These are phyloP conservation scores for Muscicapa adusta DNA, from an alignment of 2,113 vertebrate genomes.

Conservation along the genomic window DNA sequence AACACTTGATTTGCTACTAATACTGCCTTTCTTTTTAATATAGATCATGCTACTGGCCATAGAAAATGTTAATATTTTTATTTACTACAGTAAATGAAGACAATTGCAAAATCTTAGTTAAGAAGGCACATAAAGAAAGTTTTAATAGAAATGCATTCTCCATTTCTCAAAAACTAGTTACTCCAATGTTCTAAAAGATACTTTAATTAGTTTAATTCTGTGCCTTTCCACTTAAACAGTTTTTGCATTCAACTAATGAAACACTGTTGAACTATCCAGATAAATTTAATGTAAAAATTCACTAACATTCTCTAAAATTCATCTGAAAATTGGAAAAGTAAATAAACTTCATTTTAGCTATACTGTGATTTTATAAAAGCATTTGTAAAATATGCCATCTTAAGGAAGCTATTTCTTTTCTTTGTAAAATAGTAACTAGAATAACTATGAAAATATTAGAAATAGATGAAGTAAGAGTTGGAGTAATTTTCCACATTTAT, in stretches of 20 bases:
- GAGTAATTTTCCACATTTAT: slow-evolving; percentile 23
- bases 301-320: background rate
- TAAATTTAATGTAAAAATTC: background rate
- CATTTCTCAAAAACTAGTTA: background rate
- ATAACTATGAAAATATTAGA: slow-evolving; percentile 27
- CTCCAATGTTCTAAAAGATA: background rate
- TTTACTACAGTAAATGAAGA: background rate
- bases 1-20: background rate
- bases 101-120: background rate
- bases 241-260: background rate
- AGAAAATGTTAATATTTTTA: background rate
- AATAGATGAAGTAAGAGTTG: slow-evolving; percentile 16
- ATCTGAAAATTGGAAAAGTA: background rate
- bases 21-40: background rate
- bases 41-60: rapidly evolving
- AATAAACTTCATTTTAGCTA: background rate
- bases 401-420: background rate
- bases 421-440: slow-evolving; percentile 3
- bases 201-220: background rate
- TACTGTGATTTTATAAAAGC: background rate
- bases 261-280: background rate
- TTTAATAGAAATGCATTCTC: background rate
- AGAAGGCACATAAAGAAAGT: background rate
- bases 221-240: background rate
- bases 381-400: background rate